These are phyloP conservation scores for Sialia sialis DNA, from an alignment of 2,113 vertebrate species.

Conservation along the genomic window DNA sequence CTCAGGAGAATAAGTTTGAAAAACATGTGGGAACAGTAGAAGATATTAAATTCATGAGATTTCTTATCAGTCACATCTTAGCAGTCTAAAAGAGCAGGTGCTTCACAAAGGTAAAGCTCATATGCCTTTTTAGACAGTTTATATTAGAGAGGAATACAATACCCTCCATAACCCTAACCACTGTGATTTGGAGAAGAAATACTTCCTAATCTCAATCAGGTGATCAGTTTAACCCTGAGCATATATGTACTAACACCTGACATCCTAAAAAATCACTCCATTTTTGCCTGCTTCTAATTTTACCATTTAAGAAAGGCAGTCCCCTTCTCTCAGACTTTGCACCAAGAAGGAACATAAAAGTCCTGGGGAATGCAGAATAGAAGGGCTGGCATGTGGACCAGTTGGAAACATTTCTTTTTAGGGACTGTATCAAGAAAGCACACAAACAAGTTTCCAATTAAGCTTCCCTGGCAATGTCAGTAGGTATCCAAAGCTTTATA, in stretches of 20 bases:
- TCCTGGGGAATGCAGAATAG: not conserved
- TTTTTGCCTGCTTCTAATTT: not conserved
- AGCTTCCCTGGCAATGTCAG: not conserved
- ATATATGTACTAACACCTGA: not conserved
- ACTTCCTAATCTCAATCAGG: not conserved
- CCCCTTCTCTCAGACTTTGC: not conserved
- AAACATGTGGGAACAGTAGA: not conserved
- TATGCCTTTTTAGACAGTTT: not conserved
- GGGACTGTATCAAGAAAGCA: not conserved
- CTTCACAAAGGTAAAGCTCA: not conserved
- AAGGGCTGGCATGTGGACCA: not conserved
- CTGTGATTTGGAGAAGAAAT: not conserved
- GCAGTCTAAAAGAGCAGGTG: not conserved
- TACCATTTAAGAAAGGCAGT: not conserved
- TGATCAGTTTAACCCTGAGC: not conserved
- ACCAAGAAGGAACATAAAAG: not conserved
- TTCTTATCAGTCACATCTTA: not conserved
- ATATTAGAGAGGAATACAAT: not conserved
- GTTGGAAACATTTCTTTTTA: not conserved
- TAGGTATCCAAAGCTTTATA: not conserved
- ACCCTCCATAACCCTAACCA: not conserved
- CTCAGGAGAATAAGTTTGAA: not conserved
- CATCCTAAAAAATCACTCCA: not conserved
- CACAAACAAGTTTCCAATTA: not conserved
- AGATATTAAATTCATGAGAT: not conserved